phyloP scores from a whole-genome alignment of 2,797 vertebrate species.

The Acestrorhynchus altus region DNA sequence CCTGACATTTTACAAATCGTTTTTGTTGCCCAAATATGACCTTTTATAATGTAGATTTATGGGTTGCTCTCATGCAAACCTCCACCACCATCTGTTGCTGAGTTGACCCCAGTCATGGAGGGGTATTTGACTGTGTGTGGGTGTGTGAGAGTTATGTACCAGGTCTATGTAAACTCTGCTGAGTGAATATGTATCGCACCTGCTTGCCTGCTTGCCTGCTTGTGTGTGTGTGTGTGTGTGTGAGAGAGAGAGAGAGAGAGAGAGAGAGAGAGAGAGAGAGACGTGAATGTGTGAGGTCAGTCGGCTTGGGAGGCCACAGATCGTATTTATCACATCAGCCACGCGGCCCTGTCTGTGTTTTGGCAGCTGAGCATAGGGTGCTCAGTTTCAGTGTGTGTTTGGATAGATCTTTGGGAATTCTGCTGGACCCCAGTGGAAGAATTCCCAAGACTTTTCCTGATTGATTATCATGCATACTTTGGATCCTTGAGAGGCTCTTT shows the following conservation, averaged over 20 bases:
- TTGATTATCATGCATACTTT: slow-evolving; percentile 36
- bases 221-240: slow-evolving; percentile 22
- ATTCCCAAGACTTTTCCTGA: slow-evolving; percentile 10
- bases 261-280: too few species aligned
- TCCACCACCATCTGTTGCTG: slow-evolving; percentile 69
- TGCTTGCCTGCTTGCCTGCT: slow-evolving; percentile 22
- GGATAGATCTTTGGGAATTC: slow-evolving; percentile 22
- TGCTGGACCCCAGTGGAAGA: slow-evolving; percentile 21
- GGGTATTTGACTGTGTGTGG: slow-evolving; percentile 53
- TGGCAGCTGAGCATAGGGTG: slow-evolving; percentile 33
- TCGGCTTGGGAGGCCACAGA: slow-evolving; percentile 36
- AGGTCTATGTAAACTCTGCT: slow-evolving; percentile 21
- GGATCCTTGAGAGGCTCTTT: not conserved
- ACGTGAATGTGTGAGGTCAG: slow-evolving; percentile 29
- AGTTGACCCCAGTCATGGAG: slow-evolving; percentile 56
- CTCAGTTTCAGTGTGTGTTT: slow-evolving; percentile 39
- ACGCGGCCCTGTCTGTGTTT: slow-evolving; percentile 32
- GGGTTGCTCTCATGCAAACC: slow-evolving; percentile 58
- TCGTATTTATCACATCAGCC: slow-evolving; percentile 53
- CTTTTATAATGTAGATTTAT: slow-evolving; percentile 54
- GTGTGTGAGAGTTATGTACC: slow-evolving; percentile 2
- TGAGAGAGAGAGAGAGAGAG: slow-evolving; percentile 17
- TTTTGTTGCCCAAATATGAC: not conserved
- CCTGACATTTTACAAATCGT: not conserved
- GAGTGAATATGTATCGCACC: slow-evolving; percentile 31